Conservation (phyloP, 1,140 invertebrate genomes). For the Penaeus japonicus region DNA sequence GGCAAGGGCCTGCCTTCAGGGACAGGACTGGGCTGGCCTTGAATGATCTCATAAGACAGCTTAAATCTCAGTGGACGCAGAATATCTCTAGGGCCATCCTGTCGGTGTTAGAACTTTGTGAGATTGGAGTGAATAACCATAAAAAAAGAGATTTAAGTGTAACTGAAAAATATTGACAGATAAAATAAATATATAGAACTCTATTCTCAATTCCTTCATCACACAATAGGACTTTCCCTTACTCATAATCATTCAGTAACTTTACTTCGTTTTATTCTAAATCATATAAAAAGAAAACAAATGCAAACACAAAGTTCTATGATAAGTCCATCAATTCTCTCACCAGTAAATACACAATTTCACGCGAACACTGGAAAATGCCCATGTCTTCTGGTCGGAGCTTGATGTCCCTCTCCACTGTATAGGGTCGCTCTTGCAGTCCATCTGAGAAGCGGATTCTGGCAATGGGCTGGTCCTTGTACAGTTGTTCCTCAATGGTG, state of each 20-base stretch:
- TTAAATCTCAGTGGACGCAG: constrained; percentile 71
- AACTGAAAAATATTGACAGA: no score
- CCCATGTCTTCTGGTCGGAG: constrained; percentile 74
- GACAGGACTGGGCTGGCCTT: constrained; percentile 69
- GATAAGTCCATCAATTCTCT: background rate
- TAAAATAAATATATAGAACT: no score
- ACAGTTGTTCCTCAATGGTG: constrained; percentile 83
- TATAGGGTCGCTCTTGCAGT: constrained; percentile 64
- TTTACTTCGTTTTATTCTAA: no score
- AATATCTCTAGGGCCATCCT: constrained; percentile 61
- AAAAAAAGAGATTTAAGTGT: no score
- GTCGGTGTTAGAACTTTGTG: background rate
- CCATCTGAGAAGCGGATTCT: constrained; percentile 76
- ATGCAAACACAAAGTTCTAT: no score
- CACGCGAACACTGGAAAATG: constrained; percentile 85
- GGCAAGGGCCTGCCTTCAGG: constrained; percentile 70
- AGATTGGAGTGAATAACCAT: background rate
- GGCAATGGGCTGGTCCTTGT: constrained; percentile 79
- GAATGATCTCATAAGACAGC: constrained; percentile 82
- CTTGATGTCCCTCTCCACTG: constrained; percentile 63
- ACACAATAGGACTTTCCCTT: no score
- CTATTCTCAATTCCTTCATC: no score
- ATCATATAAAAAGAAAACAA: no score
- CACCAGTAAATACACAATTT: constrained; percentile 63
- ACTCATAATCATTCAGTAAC: no score